Conservation (phyloP, 2,888 invertebrate genomes). For the Oscheius myriophilus region DNA sequence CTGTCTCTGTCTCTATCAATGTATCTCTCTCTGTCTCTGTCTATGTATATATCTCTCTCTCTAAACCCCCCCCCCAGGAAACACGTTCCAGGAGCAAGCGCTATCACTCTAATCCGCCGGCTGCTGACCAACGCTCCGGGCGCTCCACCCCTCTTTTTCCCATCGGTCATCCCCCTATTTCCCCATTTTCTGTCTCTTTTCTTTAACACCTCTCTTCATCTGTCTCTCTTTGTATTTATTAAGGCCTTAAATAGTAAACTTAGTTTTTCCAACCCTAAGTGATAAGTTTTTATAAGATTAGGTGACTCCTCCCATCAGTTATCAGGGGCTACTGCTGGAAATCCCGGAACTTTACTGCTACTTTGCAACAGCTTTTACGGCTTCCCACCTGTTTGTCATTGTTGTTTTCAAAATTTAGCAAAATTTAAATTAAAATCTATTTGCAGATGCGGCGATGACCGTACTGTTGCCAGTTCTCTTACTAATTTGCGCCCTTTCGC, state of each 20-base stretch:
- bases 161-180: background rate
- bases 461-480: conserved; percentile 10
- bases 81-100: background rate
- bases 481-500: background rate
- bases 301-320: too few relatives aligned
- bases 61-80: background rate
- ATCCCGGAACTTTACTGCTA: too few relatives aligned
- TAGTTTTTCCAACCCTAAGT: too few relatives aligned
- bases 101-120: background rate
- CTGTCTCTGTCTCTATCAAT: conserved; percentile 4
- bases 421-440: background rate
- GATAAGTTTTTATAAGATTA: too few relatives aligned
- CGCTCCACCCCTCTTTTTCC: background rate
- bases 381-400: conserved; percentile 4
- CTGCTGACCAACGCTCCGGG: conserved; percentile 1
- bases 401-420: too few relatives aligned
- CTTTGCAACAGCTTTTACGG: background rate
- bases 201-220: background rate
- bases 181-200: background rate
- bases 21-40: background rate
- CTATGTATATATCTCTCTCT: background rate
- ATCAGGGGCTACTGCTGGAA: too few relatives aligned
- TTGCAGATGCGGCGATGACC: conserved; percentile 33
- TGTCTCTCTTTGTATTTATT: background rate
- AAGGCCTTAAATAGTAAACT: background rate